These are phyloP conservation scores for Globicephala melas DNA, from an alignment of 2,113 vertebrate species.

Conservation along the genomic window DNA sequence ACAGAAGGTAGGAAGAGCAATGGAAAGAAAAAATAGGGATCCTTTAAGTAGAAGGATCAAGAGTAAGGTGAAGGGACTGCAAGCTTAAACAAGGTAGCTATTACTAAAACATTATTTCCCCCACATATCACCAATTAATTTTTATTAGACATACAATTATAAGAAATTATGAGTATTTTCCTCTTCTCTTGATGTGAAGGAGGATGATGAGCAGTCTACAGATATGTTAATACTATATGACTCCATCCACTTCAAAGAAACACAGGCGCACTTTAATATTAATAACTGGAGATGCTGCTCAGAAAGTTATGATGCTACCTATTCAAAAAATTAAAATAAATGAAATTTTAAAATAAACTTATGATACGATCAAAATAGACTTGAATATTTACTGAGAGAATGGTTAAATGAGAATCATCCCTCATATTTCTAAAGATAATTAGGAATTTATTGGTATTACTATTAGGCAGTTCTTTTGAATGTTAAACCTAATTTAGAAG, in stretches of 20 bases:
- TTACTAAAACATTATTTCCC: slow-evolving; percentile 2
- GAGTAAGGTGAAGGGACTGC: neutral
- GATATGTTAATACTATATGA: neutral
- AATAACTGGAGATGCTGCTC: neutral
- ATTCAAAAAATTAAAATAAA: slow-evolving; percentile 32
- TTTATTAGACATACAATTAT: slow-evolving; percentile 21
- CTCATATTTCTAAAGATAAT: slow-evolving; percentile 37
- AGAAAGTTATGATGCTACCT: neutral
- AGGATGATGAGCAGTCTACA: neutral
- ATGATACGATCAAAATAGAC: neutral
- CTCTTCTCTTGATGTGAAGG: neutral
- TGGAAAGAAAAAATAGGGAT: neutral
- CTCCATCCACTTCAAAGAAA: neutral
- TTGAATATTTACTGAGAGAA: slow-evolving; percentile 43
- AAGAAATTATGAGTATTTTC: neutral
- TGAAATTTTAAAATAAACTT: slow-evolving; percentile 24
- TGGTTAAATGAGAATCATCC: neutral
- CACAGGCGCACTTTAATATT: neutral
- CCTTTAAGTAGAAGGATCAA: neutral
- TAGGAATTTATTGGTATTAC: slow-evolving; percentile 19
- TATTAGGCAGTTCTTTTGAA: slow-evolving; percentile 35
- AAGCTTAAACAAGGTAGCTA: neutral
- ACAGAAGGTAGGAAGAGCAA: neutral
- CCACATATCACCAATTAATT: neutral
- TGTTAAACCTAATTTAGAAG: slow-evolving; percentile 32